Conservation (phyloP, 2,113 vertebrate species). For the Hoplias malabaricus region DNA sequence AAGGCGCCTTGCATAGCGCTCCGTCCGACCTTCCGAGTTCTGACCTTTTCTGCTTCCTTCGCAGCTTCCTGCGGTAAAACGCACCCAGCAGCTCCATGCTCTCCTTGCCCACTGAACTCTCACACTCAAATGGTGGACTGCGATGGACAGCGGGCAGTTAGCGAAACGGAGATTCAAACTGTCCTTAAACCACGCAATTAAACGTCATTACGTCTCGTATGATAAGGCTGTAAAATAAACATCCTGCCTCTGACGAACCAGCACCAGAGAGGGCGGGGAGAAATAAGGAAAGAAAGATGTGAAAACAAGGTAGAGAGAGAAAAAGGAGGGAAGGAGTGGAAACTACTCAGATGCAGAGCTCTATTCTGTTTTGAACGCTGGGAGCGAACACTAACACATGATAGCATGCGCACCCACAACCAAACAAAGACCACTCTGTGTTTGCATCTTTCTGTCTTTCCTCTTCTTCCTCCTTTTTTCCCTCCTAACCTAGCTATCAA, state of each 20-base stretch:
- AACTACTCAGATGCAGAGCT: neutral
- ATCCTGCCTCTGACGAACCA: slow-evolving; percentile 56
- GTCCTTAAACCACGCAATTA: slow-evolving; percentile 58
- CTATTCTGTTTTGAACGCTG: neutral
- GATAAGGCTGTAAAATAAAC: slow-evolving; percentile 61
- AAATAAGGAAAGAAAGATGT: slow-evolving; percentile 14
- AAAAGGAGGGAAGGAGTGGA: slow-evolving; percentile 1
- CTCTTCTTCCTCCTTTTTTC: slow-evolving; percentile 16
- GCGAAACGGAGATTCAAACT: neutral
- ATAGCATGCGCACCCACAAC: slow-evolving; percentile 33
- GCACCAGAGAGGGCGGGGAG: slow-evolving; percentile 3
- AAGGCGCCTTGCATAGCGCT: slow-evolving; percentile 65
- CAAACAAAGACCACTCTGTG: slow-evolving; percentile 47
- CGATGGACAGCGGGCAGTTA: neutral
- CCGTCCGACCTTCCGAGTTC: slow-evolving; percentile 58
- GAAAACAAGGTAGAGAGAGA: slow-evolving; percentile 8
- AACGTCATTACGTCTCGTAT: slow-evolving; percentile 58
- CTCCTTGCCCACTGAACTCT: neutral
- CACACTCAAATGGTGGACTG: neutral
- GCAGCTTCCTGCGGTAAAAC: slow-evolving; percentile 69
- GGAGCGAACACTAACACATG: slow-evolving; percentile 41
- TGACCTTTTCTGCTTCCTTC: slow-evolving; percentile 67
- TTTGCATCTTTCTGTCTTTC: slow-evolving; percentile 14
- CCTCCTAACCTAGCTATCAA: slow-evolving; percentile 27
- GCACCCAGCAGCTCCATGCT: slow-evolving; percentile 67